phyloP scores from a whole-genome alignment of 2,113 vertebrate genomes.

The Garra rufa region DNA sequence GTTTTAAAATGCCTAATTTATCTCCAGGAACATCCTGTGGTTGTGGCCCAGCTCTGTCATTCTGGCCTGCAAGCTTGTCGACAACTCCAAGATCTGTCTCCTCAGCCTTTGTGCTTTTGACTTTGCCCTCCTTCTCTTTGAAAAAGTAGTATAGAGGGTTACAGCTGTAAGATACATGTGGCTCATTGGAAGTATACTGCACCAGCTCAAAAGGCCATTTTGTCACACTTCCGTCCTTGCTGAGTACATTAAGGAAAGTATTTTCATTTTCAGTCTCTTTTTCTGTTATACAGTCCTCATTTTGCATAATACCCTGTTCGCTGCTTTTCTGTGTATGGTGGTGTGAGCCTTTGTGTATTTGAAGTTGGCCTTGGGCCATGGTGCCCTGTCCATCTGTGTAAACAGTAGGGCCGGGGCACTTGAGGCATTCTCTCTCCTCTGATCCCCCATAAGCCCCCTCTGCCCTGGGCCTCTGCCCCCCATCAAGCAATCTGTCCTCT shows the following conservation, averaged over 20 bases:
- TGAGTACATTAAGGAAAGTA: constrained; percentile 82
- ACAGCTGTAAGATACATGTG: constrained; percentile 91
- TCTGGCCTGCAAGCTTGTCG: constrained; percentile 62
- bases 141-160: constrained; percentile 82
- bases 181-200: constrained; percentile 89
- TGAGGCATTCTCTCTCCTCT: constrained; percentile 58
- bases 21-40: constrained; percentile 74
- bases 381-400: constrained; percentile 65
- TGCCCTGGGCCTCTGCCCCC: constrained; percentile 38
- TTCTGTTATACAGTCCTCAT: constrained; percentile 11
- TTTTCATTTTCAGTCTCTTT: constrained; percentile 2
- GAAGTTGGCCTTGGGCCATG: constrained; percentile 44
- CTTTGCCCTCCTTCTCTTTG: constrained; percentile 56
- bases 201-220: constrained; percentile 90
- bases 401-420: constrained; percentile 58
- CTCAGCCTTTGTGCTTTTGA: constrained; percentile 51
- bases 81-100: constrained; percentile 58
- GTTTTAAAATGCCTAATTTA: constrained; percentile 75
- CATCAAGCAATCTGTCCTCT: constrained; percentile 47
- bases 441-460: constrained; percentile 55
- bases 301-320: constrained; percentile 1
- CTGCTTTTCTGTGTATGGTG: not conserved
- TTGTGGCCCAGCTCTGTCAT: constrained; percentile 69
- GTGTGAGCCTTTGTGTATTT: constrained; percentile 30
- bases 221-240: constrained; percentile 86